phyloP scores from a whole-genome alignment of 2,113 vertebrate species.

The Pelusios castaneus region DNA sequence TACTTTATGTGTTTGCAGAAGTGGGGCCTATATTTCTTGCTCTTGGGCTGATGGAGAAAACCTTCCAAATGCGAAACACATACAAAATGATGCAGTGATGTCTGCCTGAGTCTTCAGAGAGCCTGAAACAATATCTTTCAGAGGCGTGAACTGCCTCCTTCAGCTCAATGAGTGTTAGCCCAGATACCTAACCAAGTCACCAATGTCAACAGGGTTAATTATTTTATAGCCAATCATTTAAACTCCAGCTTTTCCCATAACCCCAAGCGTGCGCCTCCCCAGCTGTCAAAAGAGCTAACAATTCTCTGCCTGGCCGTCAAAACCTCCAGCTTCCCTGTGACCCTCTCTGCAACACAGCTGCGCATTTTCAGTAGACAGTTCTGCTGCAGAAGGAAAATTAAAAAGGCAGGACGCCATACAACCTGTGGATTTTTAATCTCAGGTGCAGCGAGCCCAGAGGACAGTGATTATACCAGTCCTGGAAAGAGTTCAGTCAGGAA shows the following conservation, averaged over 20 bases:
- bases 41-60: not conserved
- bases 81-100: not conserved
- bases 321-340: not conserved
- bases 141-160: not conserved
- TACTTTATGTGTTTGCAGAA: not conserved
- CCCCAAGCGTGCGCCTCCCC: not conserved
- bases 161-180: no score
- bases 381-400: not conserved
- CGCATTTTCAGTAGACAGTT: not conserved
- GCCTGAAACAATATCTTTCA: not conserved
- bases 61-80: not conserved
- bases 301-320: not conserved
- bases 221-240: not conserved
- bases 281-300: no score
- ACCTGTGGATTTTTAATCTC: not conserved
- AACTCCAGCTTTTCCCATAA: not conserved
- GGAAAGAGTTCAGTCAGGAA: not conserved
- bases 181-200: not conserved
- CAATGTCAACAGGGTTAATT: not conserved
- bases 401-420: not conserved
- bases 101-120: not conserved
- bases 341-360: not conserved
- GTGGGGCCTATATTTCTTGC: not conserved
- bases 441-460: no score
- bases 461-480: not conserved